Conservation (phyloP, 2,797 vertebrate species). For the Leucoraja ocellata region DNA sequence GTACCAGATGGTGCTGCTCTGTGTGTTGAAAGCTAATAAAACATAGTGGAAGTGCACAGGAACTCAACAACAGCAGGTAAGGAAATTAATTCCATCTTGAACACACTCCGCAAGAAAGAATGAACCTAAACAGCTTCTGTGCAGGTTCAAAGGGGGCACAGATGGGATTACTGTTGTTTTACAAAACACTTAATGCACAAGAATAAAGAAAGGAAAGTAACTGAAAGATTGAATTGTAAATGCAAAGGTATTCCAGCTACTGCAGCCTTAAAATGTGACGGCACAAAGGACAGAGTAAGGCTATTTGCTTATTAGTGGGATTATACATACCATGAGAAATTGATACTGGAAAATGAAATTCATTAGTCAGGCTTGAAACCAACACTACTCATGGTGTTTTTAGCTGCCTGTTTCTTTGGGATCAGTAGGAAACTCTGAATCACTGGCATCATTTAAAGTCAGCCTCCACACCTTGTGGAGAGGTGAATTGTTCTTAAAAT, state of each 20-base stretch:
- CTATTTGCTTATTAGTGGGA: background rate
- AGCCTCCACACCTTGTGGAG: background rate
- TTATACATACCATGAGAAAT: background rate
- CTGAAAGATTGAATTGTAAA: background rate
- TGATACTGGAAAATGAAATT: background rate
- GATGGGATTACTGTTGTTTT: background rate
- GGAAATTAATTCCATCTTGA: background rate
- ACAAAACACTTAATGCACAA: background rate
- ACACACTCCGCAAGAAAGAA: background rate
- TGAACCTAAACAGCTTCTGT: background rate
- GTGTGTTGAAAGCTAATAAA: slow-evolving; percentile 2
- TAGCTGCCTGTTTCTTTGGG: background rate
- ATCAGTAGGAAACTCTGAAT: background rate
- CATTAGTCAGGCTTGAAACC: background rate
- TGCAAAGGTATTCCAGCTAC: background rate
- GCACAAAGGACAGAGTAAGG: background rate
- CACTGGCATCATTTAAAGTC: background rate
- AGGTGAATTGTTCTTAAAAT: background rate
- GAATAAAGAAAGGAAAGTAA: background rate
- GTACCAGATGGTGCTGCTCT: slow-evolving; percentile 11
- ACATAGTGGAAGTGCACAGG: background rate
- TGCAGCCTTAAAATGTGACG: background rate
- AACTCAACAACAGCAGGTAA: slow-evolving; percentile 4
- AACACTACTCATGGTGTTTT: background rate
- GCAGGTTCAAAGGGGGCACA: too few species aligned